A percentile compares a stretch with the other conserved stretches of the same genome.
These are phyloP conservation scores for Bugulina stolonifera DNA, from an alignment of 2,888 invertebrate genomes.

Conservation along the genomic window DNA sequence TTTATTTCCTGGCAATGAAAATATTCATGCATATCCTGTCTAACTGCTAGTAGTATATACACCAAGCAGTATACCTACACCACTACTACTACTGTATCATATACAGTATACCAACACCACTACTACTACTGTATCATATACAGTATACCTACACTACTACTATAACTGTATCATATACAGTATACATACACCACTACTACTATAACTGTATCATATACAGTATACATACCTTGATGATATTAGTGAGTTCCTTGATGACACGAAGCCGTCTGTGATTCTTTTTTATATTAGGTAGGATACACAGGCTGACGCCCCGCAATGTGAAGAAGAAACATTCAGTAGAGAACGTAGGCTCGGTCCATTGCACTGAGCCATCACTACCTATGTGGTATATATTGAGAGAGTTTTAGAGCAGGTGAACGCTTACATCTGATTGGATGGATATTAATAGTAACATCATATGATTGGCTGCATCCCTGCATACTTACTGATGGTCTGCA, in stretches of 20 bases:
- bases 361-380: constrained; percentile 55
- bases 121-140: too few species aligned
- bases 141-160: background rate
- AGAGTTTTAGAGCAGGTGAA: too few species aligned
- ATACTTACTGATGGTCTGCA: constrained; percentile 48
- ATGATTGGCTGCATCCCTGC: too few species aligned
- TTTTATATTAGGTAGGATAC: constrained; percentile 79
- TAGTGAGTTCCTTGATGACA: constrained; percentile 75
- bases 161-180: background rate
- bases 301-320: constrained; percentile 85
- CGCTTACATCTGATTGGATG: too few species aligned
- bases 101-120: too few species aligned
- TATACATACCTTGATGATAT: constrained; percentile 61
- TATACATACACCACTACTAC: background rate
- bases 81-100: too few species aligned
- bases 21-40: too few species aligned
- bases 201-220: too few species aligned
- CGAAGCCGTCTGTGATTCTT: constrained; percentile 72
- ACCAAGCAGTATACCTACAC: too few species aligned
- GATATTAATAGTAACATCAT: too few species aligned
- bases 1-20: constrained; percentile 49
- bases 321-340: constrained; percentile 97
- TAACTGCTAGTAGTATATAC: too few species aligned
- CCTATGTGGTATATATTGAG: too few species aligned
- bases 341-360: constrained; percentile 81